These are phyloP conservation scores for Lasioglossum malachurum DNA, from an alignment of 2,888 invertebrate genomes.

Conservation along the genomic window DNA sequence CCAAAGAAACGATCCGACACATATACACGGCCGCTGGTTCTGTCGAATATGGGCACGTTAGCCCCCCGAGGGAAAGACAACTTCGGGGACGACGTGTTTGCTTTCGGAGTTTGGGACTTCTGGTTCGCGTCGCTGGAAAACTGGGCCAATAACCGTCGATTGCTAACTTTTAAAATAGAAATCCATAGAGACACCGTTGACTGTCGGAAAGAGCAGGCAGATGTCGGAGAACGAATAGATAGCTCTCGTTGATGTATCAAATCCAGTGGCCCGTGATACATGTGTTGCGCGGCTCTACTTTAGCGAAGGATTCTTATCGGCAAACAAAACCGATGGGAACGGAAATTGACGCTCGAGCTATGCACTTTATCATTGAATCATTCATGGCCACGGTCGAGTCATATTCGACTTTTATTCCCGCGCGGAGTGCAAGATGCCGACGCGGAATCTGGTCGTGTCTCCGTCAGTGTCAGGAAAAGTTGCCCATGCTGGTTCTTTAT, in stretches of 20 bases:
- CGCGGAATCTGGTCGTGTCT: not conserved
- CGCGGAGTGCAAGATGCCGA: not conserved
- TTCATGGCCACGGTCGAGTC: not conserved
- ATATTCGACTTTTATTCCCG: not conserved
- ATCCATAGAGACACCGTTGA: conserved; percentile 37
- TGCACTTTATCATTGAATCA: conserved; percentile 25
- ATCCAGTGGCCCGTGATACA: conserved; percentile 4
- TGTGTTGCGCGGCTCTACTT: not conserved
- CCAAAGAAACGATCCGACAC: conserved; percentile 15
- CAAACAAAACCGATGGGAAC: not conserved
- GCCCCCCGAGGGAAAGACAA: conserved; percentile 46
- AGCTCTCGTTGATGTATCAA: conserved; percentile 21
- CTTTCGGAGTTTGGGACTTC: conserved; percentile 53
- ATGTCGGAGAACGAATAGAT: conserved; percentile 36
- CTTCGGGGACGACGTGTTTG: conserved; percentile 58
- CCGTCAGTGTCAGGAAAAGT: not conserved
- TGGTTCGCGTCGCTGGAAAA: conserved; percentile 57
- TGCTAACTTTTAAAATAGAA: conserved; percentile 70
- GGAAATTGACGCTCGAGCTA: not conserved
- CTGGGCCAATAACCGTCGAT: conserved; percentile 70
- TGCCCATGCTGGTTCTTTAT: not conserved
- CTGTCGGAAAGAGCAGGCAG: conserved; percentile 2
- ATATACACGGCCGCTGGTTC: conserved; percentile 37
- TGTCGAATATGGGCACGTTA: conserved; percentile 41
- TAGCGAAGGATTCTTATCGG: conserved; percentile 14